Conservation (phyloP, 1,140 invertebrate species). For the Achatina immaculata region DNA sequence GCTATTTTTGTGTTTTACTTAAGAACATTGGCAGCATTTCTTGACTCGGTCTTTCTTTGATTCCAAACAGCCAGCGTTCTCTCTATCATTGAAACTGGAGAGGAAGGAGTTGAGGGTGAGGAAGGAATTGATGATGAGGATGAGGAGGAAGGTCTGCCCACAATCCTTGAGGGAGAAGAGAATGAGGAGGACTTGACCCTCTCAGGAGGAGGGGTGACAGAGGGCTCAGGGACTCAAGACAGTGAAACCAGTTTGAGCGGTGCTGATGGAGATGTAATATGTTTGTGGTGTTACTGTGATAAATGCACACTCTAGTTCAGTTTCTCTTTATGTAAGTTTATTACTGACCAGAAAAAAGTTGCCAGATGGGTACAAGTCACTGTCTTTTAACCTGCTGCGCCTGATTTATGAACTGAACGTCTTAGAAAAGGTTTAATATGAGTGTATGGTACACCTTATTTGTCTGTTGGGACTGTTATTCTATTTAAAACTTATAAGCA, state of each 20-base stretch:
- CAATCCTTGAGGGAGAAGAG: slow-evolving; percentile 53
- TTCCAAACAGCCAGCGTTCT: slow-evolving; percentile 58
- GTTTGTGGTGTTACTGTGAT: slow-evolving; percentile 2
- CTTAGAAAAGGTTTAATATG: too few relatives aligned
- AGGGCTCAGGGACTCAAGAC: slow-evolving; percentile 45
- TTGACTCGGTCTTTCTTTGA: neutral
- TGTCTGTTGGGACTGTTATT: too few relatives aligned
- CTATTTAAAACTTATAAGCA: too few relatives aligned
- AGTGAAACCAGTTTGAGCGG: slow-evolving; percentile 58
- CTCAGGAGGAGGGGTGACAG: slow-evolving; percentile 14
- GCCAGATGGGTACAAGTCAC: too few relatives aligned
- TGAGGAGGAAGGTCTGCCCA: slow-evolving; percentile 47
- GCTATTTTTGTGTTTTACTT: too few relatives aligned
- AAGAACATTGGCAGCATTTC: too few relatives aligned
- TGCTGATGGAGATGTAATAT: slow-evolving; percentile 30
- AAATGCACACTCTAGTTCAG: too few relatives aligned
- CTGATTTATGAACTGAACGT: too few relatives aligned
- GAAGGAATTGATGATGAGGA: slow-evolving; percentile 71
- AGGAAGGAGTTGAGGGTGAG: slow-evolving; percentile 44
- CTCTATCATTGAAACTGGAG: slow-evolving; percentile 60
- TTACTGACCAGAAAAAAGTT: too few relatives aligned
- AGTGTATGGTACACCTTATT: too few relatives aligned
- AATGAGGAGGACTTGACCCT: slow-evolving; percentile 61
- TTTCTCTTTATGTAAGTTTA: too few relatives aligned
- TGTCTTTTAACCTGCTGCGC: too few relatives aligned